These are phyloP conservation scores for Marronus borbonicus DNA, from an alignment of 2,888 invertebrate species.

Conservation along the genomic window DNA sequence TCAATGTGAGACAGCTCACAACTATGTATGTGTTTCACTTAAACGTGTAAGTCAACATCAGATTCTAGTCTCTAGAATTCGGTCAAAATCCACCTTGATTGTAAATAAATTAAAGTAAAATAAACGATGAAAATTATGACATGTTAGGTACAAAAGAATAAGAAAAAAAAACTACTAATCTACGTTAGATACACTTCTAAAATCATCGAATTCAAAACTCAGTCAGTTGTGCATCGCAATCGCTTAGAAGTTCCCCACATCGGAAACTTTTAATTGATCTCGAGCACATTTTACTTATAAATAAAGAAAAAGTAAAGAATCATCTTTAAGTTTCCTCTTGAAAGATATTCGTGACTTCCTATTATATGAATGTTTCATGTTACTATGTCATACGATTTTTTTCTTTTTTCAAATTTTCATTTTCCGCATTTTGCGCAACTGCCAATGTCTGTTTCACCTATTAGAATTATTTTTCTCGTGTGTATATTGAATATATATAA, in stretches of 20 bases:
- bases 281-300: too few relatives aligned
- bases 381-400: neutral
- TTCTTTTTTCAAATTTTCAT: neutral
- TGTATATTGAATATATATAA: constrained; percentile 40
- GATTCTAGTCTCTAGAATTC: too few relatives aligned
- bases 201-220: neutral
- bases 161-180: neutral
- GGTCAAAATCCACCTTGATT: neutral
- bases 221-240: too few relatives aligned
- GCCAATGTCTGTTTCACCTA: neutral
- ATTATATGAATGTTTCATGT: neutral
- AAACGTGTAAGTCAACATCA: too few relatives aligned
- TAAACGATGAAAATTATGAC: constrained; percentile 7
- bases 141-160: constrained; percentile 38
- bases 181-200: neutral
- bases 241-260: too few relatives aligned
- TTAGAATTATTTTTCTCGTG: constrained; percentile 35
- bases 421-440: constrained; percentile 9
- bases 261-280: too few relatives aligned
- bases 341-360: neutral
- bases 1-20: too few relatives aligned
- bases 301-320: neutral
- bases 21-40: too few relatives aligned
- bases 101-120: constrained; percentile 18
- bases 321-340: too few relatives aligned